Percentiles rank a stretch among this genome's conserved stretches.
Conservation (phyloP, 2,888 invertebrate genomes). For the Esperia sulphurella region DNA sequence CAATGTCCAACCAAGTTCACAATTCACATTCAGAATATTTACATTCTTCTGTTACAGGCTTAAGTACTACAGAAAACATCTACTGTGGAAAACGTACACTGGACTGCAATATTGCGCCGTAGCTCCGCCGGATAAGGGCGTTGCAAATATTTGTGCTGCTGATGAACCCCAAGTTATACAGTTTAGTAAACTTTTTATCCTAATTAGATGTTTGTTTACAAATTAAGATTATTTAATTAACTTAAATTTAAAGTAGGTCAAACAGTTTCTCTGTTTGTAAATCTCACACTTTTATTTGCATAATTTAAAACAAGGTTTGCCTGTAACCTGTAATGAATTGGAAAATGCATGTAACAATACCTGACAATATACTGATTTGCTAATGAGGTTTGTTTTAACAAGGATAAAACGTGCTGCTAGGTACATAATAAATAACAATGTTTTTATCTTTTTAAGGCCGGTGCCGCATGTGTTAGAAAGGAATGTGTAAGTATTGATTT, state of each 20-base stretch:
- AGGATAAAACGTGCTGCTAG: neutral
- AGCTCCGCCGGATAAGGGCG: constrained; percentile 84
- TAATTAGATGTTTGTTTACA: too few species aligned
- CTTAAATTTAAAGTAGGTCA: too few species aligned
- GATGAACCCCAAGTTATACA: constrained; percentile 87
- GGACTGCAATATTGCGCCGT: constrained; percentile 92
- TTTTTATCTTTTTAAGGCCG: constrained; percentile 51
- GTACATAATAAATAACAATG: constrained; percentile 13
- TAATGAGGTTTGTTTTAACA: neutral
- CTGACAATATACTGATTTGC: neutral
- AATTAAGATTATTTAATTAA: too few species aligned
- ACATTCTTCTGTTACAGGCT: constrained; percentile 69
- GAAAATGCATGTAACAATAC: neutral
- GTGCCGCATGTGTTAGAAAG: constrained; percentile 65
- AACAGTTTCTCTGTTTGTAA: too few species aligned
- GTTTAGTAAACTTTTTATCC: constrained; percentile 60
- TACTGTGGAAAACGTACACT: constrained; percentile 93
- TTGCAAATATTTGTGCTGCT: constrained; percentile 74
- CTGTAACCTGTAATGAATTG: neutral
- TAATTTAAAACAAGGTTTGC: neutral
- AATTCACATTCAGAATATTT: neutral
- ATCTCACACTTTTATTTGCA: too few species aligned
- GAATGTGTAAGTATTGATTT: constrained; percentile 59
- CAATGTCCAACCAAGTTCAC: neutral
- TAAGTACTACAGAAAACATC: constrained; percentile 85